Evolutionary conservation across 2,797 vertebrate genomes (phyloP), one percentile per base, ranked within the genome.

Genomic region (Gastrophryne carolinensis): DNA sequence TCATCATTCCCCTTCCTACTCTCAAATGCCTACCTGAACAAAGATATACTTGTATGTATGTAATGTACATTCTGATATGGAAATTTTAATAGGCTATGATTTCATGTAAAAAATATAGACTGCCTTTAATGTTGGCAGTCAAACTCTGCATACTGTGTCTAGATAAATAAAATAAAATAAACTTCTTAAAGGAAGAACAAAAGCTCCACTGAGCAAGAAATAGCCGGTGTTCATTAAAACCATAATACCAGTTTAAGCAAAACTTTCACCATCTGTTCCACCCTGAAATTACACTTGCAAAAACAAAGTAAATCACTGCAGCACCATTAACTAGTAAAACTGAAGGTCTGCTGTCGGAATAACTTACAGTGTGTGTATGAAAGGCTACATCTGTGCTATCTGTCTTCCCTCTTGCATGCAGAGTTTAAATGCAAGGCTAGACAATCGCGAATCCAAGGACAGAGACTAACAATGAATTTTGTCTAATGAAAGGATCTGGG

Each of bases 221-320:
- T 77, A 65, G 67, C 50, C 30, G 32, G n/a, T 50, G 65, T 77
- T 77, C 75, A 77, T 77, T 77, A 71, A 71, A 77, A 77, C 60
- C n/a, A 70, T 64, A 77, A 71, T 71, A 57, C 50, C 75, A 77
- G 67, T 64, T 77, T 77, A 77, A 77, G 71, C 67, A 77, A 77
- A 63, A 71, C 67, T 64, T 32, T 10, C 65, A 71, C 75, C 75
- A 77, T 71, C 75, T 77, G 75, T 77, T 77, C 67, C 67, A 71
- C 58, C 74, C 67, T 77, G 29, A 77, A 77, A 71, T 77, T 77
- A 71, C 60, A 71, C 57, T 77, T 71, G 52, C 75, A 71, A 71
- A 64, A 77, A 70, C 67, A 77, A 71, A 77, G 60, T 71, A 77
- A 77, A 77, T 77, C 67, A 77, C 47, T 65, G 60, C 71, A 44